These are phyloP conservation scores for Corbicula japonica DNA, from an alignment of 2,888 invertebrate genomes.

Conservation along the genomic window DNA sequence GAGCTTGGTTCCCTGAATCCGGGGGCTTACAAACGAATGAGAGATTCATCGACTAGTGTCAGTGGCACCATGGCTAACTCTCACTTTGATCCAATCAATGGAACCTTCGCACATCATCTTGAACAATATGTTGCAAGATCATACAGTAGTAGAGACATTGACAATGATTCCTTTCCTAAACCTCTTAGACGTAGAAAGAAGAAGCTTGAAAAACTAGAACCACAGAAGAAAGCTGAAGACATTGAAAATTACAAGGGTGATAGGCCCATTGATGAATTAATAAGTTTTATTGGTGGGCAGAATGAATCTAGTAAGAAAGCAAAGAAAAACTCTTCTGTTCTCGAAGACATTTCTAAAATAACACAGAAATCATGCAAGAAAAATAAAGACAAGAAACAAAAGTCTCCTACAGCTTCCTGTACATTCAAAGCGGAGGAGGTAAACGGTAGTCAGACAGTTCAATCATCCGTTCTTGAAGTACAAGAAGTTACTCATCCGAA, in stretches of 20 bases:
- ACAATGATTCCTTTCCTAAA: constrained; percentile 39
- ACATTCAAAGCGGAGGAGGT: constrained; percentile 48
- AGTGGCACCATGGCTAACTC: constrained; percentile 54
- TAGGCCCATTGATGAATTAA: constrained; percentile 71
- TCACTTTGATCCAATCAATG: constrained; percentile 36
- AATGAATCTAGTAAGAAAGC: constrained; percentile 65
- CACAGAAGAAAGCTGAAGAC: constrained; percentile 66
- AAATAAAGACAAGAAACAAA: constrained; percentile 74
- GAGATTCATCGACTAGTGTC: constrained; percentile 70
- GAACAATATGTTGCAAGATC: constrained; percentile 25
- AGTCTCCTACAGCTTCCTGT: constrained; percentile 50
- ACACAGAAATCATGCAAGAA: constrained; percentile 70
- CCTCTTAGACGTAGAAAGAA: constrained; percentile 51
- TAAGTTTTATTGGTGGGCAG: constrained; percentile 77
- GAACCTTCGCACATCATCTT: constrained; percentile 20
- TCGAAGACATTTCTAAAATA: constrained; percentile 64
- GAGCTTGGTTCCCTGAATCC: constrained; percentile 44
- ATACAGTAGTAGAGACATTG: constrained; percentile 23
- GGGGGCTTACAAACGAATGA: constrained; percentile 74
- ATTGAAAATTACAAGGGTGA: constrained; percentile 76
- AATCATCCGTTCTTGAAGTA: constrained; percentile 33
- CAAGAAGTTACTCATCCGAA: constrained; percentile 41
- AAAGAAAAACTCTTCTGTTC: constrained; percentile 61
- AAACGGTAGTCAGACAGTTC: constrained; percentile 53
- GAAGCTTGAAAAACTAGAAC: constrained; percentile 64